phyloP scores from a whole-genome alignment of 2,888 invertebrate species.

The Baccha elongata region DNA sequence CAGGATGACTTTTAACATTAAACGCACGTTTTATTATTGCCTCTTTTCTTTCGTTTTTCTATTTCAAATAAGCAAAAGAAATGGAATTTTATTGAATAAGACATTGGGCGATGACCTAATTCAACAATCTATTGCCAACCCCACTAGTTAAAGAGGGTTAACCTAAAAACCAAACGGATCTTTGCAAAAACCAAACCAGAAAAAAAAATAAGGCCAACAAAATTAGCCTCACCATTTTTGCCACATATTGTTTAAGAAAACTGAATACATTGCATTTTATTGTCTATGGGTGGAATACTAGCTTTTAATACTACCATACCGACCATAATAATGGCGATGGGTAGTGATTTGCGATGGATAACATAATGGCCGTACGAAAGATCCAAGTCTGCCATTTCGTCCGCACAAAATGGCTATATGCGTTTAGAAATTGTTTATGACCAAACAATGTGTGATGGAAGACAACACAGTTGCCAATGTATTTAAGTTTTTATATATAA shows the following conservation, averaged over 20 bases:
- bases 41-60: constrained; percentile 14
- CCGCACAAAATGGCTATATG: constrained; percentile 48
- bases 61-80: neutral
- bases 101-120: constrained; percentile 46
- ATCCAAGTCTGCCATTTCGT: constrained; percentile 19
- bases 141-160: constrained; percentile 32
- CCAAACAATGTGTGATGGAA: constrained; percentile 54
- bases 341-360: constrained; percentile 53
- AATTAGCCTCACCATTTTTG: constrained; percentile 29
- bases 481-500: neutral
- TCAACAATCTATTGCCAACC: constrained; percentile 29
- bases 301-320: constrained; percentile 32
- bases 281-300: constrained; percentile 23
- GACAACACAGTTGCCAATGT: constrained; percentile 10
- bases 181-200: neutral
- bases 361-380: constrained; percentile 41
- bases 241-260: constrained; percentile 28
- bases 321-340: neutral
- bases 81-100: constrained; percentile 20
- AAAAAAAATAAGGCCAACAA: constrained; percentile 30
- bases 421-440: constrained; percentile 65
- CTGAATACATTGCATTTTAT: constrained; percentile 63
- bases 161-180: constrained; percentile 1
- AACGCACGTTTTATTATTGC: constrained; percentile 48
- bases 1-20: constrained; percentile 32